Percentiles rank a stretch among this genome's conserved stretches.
phyloP scores from a whole-genome alignment of 2,113 vertebrate genomes.

The Pyrgilauda ruficollis region DNA sequence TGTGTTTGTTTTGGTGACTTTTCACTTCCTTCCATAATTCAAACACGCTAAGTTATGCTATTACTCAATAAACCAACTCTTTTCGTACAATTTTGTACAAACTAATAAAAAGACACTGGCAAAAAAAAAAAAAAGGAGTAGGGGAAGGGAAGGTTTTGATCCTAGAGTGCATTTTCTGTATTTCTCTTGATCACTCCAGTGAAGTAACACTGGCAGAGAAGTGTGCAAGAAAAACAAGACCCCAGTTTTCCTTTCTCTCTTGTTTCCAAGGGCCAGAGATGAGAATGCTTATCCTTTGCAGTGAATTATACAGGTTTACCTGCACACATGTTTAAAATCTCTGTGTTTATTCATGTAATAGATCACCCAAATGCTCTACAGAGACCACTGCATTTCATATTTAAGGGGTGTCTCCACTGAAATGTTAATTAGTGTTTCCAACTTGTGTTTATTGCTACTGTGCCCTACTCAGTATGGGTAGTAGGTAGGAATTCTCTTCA shows the following conservation, averaged over 20 bases:
- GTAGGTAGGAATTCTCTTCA: neutral
- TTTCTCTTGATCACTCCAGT: neutral
- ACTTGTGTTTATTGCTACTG: neutral
- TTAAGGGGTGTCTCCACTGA: neutral
- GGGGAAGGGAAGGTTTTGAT: neutral
- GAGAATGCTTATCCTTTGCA: neutral
- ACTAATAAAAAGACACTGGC: neutral
- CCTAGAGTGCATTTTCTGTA: neutral
- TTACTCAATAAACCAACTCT: neutral
- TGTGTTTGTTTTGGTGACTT: slow-evolving; percentile 60
- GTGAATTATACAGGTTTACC: neutral
- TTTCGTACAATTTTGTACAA: neutral
- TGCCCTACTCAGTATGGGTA: neutral
- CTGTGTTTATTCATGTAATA: neutral
- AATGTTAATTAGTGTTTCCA: neutral
- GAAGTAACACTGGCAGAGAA: neutral
- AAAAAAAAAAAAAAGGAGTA: neutral
- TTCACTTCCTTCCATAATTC: slow-evolving; percentile 57
- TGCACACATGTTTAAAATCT: neutral
- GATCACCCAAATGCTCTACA: neutral
- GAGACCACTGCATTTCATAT: neutral
- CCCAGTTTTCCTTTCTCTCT: neutral
- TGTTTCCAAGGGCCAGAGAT: neutral
- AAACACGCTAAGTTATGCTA: neutral
- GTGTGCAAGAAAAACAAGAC: neutral